Conservation (phyloP, 2,113 vertebrate genomes). For the Tor tambroides region DNA sequence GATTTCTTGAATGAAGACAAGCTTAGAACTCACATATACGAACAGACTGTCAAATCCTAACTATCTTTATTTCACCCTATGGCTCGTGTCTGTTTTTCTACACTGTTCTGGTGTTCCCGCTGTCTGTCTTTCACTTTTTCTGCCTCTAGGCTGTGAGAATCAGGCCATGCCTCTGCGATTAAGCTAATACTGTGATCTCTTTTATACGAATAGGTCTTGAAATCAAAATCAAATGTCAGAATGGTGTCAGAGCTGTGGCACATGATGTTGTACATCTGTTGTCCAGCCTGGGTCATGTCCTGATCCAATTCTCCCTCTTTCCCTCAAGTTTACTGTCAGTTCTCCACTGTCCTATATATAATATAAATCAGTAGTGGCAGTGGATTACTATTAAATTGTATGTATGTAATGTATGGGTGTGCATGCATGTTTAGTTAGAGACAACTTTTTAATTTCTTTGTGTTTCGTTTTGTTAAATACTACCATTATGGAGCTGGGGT, state of each 20-base stretch:
- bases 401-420: neutral
- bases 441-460: slow-evolving; percentile 67
- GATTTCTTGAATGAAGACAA: too few species aligned
- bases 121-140: neutral
- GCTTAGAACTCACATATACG: neutral
- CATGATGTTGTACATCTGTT: neutral
- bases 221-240: neutral
- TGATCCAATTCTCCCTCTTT: neutral
- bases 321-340: neutral
- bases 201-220: neutral
- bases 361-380: neutral
- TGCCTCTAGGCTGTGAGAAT: slow-evolving; percentile 33
- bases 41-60: neutral
- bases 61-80: neutral
- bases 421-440: slow-evolving; percentile 48
- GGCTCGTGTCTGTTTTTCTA: neutral
- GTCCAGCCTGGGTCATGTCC: neutral
- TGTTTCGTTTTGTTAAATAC: slow-evolving; percentile 75
- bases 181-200: neutral
- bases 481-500: slow-evolving; percentile 73
- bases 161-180: slow-evolving; percentile 27
- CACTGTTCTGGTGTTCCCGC: slow-evolving; percentile 7
- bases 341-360: neutral
- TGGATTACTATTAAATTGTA: neutral
- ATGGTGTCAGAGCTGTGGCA: neutral